These are phyloP conservation scores for Gnatocerus cornutus DNA, from an alignment of 2,888 invertebrate genomes.

Conservation along the genomic window DNA sequence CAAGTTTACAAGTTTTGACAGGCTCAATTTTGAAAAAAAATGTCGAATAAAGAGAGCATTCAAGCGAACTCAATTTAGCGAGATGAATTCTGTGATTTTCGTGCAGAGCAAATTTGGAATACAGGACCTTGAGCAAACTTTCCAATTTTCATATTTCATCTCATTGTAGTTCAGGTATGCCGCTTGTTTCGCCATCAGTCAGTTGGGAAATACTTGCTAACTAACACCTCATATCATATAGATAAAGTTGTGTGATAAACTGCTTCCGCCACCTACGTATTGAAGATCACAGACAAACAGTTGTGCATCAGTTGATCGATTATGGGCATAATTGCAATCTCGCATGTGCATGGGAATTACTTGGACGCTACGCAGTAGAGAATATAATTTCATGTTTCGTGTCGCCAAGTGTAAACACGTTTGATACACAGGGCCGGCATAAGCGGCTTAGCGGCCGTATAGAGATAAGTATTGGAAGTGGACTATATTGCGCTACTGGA, in stretches of 20 bases:
- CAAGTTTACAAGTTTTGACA: no score
- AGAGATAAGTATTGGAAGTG: slow-evolving; percentile 43
- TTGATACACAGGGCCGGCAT: slow-evolving; percentile 26
- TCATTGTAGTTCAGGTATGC: not conserved
- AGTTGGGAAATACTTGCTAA: slow-evolving; percentile 1
- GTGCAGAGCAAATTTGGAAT: no score
- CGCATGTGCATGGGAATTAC: slow-evolving; percentile 34
- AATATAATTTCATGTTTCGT: slow-evolving; percentile 20
- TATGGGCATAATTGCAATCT: slow-evolving; percentile 26
- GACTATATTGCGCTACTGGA: slow-evolving; percentile 38
- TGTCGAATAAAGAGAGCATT: no score
- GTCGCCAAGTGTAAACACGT: slow-evolving; percentile 19
- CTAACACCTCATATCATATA: slow-evolving; percentile 7
- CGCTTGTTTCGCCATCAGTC: slow-evolving; percentile 5
- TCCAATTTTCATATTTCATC: no score
- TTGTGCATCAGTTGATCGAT: slow-evolving; percentile 31
- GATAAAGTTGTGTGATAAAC: slow-evolving; percentile 8
- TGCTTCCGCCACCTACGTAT: not conserved
- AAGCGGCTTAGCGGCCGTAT: slow-evolving; percentile 34
- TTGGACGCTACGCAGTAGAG: slow-evolving; percentile 6
- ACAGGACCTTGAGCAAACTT: no score
- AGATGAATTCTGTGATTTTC: no score
- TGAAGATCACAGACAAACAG: slow-evolving; percentile 8
- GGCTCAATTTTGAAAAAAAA: no score
- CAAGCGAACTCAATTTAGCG: no score